Conservation (phyloP, 1,140 invertebrate species). For the Drosophila prosaltans region DNA sequence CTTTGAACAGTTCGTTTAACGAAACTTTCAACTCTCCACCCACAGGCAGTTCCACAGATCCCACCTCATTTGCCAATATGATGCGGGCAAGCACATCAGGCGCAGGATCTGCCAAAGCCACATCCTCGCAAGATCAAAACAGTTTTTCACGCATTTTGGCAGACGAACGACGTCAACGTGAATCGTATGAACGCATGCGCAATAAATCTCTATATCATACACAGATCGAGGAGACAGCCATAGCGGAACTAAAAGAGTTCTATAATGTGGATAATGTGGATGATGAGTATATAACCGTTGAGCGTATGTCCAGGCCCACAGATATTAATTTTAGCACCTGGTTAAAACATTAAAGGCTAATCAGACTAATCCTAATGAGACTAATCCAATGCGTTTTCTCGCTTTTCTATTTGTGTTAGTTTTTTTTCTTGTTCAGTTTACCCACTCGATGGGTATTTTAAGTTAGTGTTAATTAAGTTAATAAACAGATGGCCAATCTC, state of each 20-base stretch:
- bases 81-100: constrained; percentile 47
- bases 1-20: constrained; percentile 17
- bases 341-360: constrained; percentile 57
- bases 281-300: constrained; percentile 87
- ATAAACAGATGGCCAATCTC: not conserved
- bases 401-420: constrained; percentile 17
- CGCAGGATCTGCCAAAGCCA: constrained; percentile 1
- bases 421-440: constrained; percentile 36
- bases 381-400: constrained; percentile 4
- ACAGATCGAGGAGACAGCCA: constrained; percentile 89
- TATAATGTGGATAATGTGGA: constrained; percentile 85
- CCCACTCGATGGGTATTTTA: constrained; percentile 10
- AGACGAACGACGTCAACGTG: constrained; percentile 84
- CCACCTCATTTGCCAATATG: constrained; percentile 77
- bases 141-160: constrained; percentile 84
- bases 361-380: not conserved
- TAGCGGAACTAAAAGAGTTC: constrained; percentile 86
- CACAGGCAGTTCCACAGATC: constrained; percentile 64
- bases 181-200: constrained; percentile 84
- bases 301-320: constrained; percentile 74
- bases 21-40: constrained; percentile 44
- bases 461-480: not conserved
- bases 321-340: constrained; percentile 78
- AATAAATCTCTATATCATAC: constrained; percentile 86
- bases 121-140: constrained; percentile 32